phyloP scores from a whole-genome alignment of 2,113 vertebrate species.

The Eretmodus cyanostictus region DNA sequence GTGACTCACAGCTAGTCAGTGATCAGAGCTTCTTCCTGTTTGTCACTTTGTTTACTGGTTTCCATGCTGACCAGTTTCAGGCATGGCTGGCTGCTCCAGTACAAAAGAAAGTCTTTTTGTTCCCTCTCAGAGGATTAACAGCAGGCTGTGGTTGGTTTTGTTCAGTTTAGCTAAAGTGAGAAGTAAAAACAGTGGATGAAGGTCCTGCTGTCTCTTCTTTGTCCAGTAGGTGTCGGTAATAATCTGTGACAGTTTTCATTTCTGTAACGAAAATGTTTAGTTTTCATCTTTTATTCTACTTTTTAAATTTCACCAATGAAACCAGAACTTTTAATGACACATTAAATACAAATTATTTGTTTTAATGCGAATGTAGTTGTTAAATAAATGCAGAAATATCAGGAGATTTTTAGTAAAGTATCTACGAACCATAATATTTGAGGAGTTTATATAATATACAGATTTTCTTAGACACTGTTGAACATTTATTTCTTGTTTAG shows the following conservation, averaged over 20 bases:
- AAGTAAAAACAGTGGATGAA: not conserved
- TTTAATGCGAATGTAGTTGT: not conserved
- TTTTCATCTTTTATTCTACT: not conserved
- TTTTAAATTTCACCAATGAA: not conserved
- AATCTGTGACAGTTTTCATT: not conserved
- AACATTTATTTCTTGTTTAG: not conserved
- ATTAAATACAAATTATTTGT: not conserved
- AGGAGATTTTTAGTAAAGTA: not conserved
- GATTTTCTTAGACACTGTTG: fast-evolving
- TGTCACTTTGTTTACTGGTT: not conserved
- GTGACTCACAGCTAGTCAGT: not conserved
- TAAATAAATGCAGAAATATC: not conserved
- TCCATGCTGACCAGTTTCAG: not conserved
- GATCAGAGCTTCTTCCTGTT: not conserved
- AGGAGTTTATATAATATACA: not conserved
- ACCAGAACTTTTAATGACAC: not conserved
- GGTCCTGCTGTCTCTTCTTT: not conserved
- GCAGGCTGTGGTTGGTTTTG: not conserved
- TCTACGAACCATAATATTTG: fast-evolving
- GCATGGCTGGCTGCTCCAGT: not conserved
- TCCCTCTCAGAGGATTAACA: not conserved
- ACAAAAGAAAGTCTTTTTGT: not conserved
- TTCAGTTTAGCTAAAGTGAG: not conserved
- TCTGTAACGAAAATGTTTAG: fast-evolving
- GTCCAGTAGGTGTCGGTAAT: not conserved